These are phyloP conservation scores for Anoncus sp. DNA, from an alignment of 2,888 invertebrate species.

Conservation along the genomic window DNA sequence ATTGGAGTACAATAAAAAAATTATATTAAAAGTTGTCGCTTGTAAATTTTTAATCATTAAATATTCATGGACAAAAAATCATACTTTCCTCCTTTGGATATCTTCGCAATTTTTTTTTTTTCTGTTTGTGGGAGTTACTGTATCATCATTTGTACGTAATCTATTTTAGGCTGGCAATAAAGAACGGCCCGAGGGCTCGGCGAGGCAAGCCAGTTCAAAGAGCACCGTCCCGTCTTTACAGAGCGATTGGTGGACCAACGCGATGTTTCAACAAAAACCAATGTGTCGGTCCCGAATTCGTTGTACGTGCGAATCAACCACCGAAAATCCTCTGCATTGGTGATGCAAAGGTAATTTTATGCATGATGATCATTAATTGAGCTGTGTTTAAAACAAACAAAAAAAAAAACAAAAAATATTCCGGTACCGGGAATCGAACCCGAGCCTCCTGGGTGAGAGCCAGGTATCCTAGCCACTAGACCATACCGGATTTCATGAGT, in stretches of 20 bases:
- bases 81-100: not conserved
- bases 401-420: slow-evolving; percentile 79
- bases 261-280: slow-evolving; percentile 83
- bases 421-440: slow-evolving; percentile 87
- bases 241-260: slow-evolving; percentile 84
- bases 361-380: not conserved
- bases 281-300: slow-evolving; percentile 90
- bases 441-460: slow-evolving; percentile 86
- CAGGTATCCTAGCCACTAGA: slow-evolving; percentile 87
- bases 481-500: slow-evolving; percentile 84
- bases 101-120: not conserved
- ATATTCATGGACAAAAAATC: not conserved
- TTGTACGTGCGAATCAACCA: slow-evolving; percentile 88
- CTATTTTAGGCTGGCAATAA: slow-evolving; percentile 64
- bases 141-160: not conserved
- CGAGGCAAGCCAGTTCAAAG: slow-evolving; percentile 89
- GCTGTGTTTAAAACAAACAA: not conserved
- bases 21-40: not conserved
- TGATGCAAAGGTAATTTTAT: slow-evolving; percentile 83
- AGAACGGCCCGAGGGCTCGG: slow-evolving; percentile 80
- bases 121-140: not conserved
- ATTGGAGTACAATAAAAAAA: no score
- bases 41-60: not conserved
- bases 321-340: slow-evolving; percentile 87
- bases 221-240: slow-evolving; percentile 89